Conservation (phyloP, 2,113 vertebrate genomes). For the Dromas ardeola region DNA sequence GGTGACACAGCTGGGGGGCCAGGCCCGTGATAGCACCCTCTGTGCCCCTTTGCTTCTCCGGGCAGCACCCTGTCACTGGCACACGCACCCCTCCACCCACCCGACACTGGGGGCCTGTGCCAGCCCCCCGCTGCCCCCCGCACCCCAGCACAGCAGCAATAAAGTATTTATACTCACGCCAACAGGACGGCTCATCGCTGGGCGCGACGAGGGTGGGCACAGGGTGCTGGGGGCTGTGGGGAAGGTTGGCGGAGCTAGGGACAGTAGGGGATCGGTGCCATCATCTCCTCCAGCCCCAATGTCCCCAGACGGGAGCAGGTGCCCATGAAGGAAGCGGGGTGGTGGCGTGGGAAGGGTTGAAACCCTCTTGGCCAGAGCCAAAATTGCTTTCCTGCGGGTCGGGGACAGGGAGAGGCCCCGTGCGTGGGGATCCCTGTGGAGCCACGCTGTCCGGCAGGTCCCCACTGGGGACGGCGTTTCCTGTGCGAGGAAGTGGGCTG, state of each 20-base stretch:
- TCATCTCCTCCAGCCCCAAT: background rate
- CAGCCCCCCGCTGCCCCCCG: background rate
- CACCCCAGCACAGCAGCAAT: constrained; percentile 43
- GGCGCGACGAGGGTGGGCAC: background rate
- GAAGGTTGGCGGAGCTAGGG: background rate
- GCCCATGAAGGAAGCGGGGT: background rate
- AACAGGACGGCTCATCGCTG: rapidly evolving
- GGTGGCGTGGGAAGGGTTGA: background rate
- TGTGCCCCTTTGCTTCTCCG: background rate
- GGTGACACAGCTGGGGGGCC: background rate
- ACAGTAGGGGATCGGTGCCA: background rate
- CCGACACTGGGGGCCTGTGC: background rate
- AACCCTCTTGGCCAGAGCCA: background rate
- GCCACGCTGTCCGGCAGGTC: background rate
- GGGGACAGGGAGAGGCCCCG: background rate
- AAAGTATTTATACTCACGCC: constrained; percentile 41
- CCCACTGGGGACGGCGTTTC: background rate
- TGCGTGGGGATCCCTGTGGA: background rate
- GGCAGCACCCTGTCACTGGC: background rate
- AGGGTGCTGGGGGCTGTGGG: too few relatives aligned
- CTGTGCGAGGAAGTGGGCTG: constrained; percentile 37
- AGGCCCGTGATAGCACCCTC: background rate
- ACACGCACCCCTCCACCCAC: background rate
- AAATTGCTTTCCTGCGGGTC: rapidly evolving
- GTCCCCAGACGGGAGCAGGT: background rate